Evolutionary conservation across 2,797 vertebrate genomes (phyloP), one percentile per base, ranked within the genome.

Genomic region (Spheniscus humboldti): DNA sequence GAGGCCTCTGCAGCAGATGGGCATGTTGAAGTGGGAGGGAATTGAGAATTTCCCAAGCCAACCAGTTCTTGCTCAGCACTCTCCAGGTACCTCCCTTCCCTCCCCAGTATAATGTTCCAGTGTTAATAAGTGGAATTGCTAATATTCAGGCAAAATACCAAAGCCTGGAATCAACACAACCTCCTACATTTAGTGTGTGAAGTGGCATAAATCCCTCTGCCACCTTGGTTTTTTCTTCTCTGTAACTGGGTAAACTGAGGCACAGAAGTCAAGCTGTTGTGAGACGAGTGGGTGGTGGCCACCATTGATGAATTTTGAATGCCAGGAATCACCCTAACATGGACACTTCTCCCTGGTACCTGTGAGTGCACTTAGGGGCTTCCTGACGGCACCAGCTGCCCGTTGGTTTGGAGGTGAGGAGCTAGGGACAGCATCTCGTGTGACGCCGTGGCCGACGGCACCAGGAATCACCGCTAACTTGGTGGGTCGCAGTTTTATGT

Each of bases 311-410:
- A 30, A 9, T 56, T 18, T 30, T 41, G 28, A 76, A 53, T 35
- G 22, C 30, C 24, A 37, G 39, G 66, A 43, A 69, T 39, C 48
- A 47, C 17, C 28, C 22, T 31, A 14, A 56, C 35, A 8, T 4
- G 12, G 48, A 45, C 1, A 0, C 14, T 53, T 62, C 41, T 47
- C 20, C 30, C 15, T 0, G 1, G 6, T 6, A 16, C 7, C 14
- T 16, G 16, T 50, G 33, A 66, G 55, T 20, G 30, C 8, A 4
- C 6, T 73, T 23, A 30, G 11, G 45, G 50, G 18, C 9, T 73
- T 53, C 41, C 72, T 11, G 11, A 4, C 22, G 47, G 28, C 18
- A 18, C 33, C 0, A 3, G 18, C 30, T 83, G 25, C 18, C 57
- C 0, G 0, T 3, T 10, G 15, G 6, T 47, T 37, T 74, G 28